Conservation (phyloP, 64 coral and sea anemone genomes). For the Catalaphyllia jardinei region DNA sequence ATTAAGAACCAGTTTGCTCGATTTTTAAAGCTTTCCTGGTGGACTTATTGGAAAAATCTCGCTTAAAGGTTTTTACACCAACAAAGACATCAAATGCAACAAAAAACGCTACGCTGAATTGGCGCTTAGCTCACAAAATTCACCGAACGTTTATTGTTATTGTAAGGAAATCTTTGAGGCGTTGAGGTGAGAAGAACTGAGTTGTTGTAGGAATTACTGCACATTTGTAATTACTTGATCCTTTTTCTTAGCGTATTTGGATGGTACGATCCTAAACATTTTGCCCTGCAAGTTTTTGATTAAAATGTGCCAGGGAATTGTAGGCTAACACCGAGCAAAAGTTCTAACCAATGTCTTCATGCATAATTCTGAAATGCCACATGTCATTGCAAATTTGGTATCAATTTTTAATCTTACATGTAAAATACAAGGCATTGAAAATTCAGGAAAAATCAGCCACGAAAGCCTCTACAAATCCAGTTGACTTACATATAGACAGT, state of each 20-base stretch:
- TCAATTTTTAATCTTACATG: slow-evolving; percentile 98
- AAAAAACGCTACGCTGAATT: background rate
- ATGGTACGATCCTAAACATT: background rate
- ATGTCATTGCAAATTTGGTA: slow-evolving; percentile 87
- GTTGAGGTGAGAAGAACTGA: slow-evolving; percentile 63
- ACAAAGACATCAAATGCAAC: background rate
- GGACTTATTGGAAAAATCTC: background rate
- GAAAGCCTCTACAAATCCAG: background rate
- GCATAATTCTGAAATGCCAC: slow-evolving; percentile 94
- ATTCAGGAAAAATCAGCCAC: slow-evolving; percentile 7
- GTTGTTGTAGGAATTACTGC: background rate
- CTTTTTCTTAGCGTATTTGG: background rate
- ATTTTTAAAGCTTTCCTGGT: slow-evolving; percentile 24
- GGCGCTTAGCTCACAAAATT: slow-evolving; percentile 36
- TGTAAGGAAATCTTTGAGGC: slow-evolving; percentile 78
- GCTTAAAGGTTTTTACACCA: background rate
- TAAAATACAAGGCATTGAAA: slow-evolving; percentile 55
- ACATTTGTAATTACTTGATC: background rate
- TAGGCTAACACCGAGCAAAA: slow-evolving; percentile 15
- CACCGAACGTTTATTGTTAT: slow-evolving; percentile 78
- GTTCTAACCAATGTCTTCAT: slow-evolving; percentile 67
- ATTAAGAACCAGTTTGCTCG: slow-evolving; percentile 15
- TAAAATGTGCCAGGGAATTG: background rate
- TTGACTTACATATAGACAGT: background rate
- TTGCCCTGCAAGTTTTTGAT: background rate